Percentiles rank a stretch among this genome's conserved stretches.
Conservation (phyloP, 2,113 vertebrate species). For the Pelvicachromis taeniatus region DNA sequence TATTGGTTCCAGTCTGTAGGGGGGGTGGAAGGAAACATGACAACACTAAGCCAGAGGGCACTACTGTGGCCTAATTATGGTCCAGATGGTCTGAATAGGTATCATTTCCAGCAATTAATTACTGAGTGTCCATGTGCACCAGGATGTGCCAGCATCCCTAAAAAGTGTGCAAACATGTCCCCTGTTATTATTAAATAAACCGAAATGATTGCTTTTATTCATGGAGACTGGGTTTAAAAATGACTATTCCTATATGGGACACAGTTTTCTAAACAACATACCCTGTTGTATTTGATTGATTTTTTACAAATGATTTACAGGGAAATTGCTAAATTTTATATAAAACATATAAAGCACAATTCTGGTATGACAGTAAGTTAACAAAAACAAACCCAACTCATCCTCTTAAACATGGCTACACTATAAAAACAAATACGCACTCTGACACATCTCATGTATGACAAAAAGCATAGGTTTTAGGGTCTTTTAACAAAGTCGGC, state of each 20-base stretch:
- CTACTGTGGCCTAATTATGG: conserved; percentile 51
- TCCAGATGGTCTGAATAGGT: conserved; percentile 62
- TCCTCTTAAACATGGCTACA: not conserved
- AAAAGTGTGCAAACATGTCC: not conserved
- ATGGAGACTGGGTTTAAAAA: not conserved
- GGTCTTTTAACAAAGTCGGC: conserved; percentile 11
- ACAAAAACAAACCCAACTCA: not conserved
- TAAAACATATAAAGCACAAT: not conserved
- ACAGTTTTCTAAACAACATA: not conserved
- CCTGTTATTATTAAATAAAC: not conserved
- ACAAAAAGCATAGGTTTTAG: conserved; percentile 47
- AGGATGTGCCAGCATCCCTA: not conserved
- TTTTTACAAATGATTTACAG: not conserved
- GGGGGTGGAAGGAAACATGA: not conserved
- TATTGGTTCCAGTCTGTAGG: conserved; percentile 25
- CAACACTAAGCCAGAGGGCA: conserved; percentile 26
- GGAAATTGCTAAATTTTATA: not conserved
- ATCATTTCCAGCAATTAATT: conserved; percentile 48
- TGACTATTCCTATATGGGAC: not conserved
- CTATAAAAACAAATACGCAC: not conserved
- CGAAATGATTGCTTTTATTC: not conserved
- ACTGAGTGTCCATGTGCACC: conserved; percentile 16
- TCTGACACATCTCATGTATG: conserved; percentile 31
- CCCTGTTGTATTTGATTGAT: not conserved
- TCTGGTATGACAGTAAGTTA: not conserved